These are phyloP conservation scores for Xiphydria camelus DNA, from an alignment of 2,888 invertebrate species.

Conservation along the genomic window DNA sequence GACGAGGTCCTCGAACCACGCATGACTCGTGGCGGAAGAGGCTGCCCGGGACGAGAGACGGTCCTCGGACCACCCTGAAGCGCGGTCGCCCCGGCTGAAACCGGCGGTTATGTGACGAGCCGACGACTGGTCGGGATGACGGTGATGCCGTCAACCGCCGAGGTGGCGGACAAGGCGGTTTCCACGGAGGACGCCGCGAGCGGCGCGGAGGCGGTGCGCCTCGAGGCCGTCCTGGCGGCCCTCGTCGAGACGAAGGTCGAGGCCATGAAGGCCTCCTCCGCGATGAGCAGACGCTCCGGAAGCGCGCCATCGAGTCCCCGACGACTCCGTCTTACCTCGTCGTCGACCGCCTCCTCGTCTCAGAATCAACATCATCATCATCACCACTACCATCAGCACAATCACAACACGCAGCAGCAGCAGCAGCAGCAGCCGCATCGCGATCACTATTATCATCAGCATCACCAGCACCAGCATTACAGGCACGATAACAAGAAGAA, in stretches of 20 bases:
- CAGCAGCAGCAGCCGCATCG: constrained; percentile 34
- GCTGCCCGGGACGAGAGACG: constrained; percentile 8
- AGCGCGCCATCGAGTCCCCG: constrained; percentile 57
- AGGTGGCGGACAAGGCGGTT: constrained; percentile 71
- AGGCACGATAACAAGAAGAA: constrained; percentile 30
- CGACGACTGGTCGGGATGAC: constrained; percentile 37
- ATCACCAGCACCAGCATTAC: constrained; percentile 32
- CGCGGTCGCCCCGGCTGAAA: neutral
- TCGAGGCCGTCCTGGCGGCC: constrained; percentile 73
- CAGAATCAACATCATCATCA: constrained; percentile 49
- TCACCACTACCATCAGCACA: constrained; percentile 43
- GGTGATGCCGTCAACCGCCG: constrained; percentile 54
- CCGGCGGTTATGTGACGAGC: too few relatives aligned
- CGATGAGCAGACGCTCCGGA: constrained; percentile 58
- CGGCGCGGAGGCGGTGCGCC: constrained; percentile 64
- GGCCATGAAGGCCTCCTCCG: constrained; percentile 61
- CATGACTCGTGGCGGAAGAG: too few relatives aligned
- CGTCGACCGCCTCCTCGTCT: constrained; percentile 57
- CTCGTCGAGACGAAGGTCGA: constrained; percentile 74
- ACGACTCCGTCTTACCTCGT: constrained; percentile 56
- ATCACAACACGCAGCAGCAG: constrained; percentile 33
- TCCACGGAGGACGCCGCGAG: constrained; percentile 66
- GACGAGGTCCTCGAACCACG: too few relatives aligned
- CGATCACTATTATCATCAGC: constrained; percentile 27
- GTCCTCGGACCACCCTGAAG: constrained; percentile 6